Evolutionary conservation across 1,140 invertebrate species (phyloP), one percentile per base, ranked within the genome.

Genomic region (Drosophila saltans): DNA sequence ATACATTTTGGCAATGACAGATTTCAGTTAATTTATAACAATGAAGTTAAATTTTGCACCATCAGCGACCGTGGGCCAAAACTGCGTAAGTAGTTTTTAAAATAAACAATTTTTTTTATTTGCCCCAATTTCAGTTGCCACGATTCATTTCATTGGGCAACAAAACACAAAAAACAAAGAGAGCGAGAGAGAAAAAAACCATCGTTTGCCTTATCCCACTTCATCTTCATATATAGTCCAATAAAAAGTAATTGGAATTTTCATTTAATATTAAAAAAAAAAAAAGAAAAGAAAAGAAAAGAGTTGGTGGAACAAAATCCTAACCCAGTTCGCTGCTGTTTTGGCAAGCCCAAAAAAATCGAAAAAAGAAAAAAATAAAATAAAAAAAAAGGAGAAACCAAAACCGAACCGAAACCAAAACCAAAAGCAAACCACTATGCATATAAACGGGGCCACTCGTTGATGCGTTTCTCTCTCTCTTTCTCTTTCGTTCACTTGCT

Each of bases 171-270:
- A 21, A 21, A 48, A n/a, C 6, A 21, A 48, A 48, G 21, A 48
- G 21, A 26, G 3, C 9, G 26, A 9, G 45, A 26, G 33, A 36
- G 33, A 8, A n/a, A 36, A 16, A 39, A 59, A 39, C 9, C 33
- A 9, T 39, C 36, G 39, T 39, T 59, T 39, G 16, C 21, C 9
- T 24, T 56, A 28, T 41, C 16, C 16, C 67, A 24, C 41, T 41
- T 21, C 62, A 43, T 40, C 55, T 69, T 56, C 67, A 67, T 52
- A 52, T 52, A 52, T 60, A 77, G 78, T 83, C 71, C 83, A 86
- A 88, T 89, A 88, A 89, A 88, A 88, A 89, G 80, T 89, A 88
- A 89, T 88, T 88, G 84, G 71, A 88, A 79, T 89, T 88, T 89
- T 80, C 84, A 89, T 88, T 88, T 89, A 89, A 88, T 89, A 89